Conservation (phyloP, 2,888 invertebrate genomes). For the Suillia variegata region DNA sequence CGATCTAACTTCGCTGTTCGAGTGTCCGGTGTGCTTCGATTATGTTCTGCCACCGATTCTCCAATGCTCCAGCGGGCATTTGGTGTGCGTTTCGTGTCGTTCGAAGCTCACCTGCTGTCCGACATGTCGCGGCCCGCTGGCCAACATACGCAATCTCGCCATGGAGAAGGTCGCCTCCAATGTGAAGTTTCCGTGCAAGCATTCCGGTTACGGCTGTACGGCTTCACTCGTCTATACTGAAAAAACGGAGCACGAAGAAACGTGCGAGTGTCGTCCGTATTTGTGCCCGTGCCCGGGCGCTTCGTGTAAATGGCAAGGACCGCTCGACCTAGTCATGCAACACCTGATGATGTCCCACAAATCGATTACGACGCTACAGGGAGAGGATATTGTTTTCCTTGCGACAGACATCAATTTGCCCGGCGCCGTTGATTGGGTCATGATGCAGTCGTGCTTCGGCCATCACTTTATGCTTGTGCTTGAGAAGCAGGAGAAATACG, state of each 20-base stretch:
- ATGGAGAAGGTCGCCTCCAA: slow-evolving; percentile 99
- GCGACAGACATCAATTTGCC: slow-evolving; percentile 99
- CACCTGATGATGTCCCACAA: slow-evolving; percentile 97
- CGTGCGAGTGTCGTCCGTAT: slow-evolving; percentile 97
- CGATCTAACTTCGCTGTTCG: slow-evolving; percentile 89
- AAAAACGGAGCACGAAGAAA: slow-evolving; percentile 98
- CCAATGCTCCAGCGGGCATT: slow-evolving; percentile 98
- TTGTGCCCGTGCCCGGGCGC: slow-evolving; percentile 99
- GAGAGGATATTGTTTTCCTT: slow-evolving; percentile 98
- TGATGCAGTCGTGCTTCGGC: slow-evolving; percentile 99
- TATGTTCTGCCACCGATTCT: slow-evolving; percentile 98
- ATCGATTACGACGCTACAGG: slow-evolving; percentile 97
- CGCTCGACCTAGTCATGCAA: slow-evolving; percentile 97
- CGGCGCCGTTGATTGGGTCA: slow-evolving; percentile 99
- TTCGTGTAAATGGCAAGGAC: slow-evolving; percentile 99
- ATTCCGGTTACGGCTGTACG: slow-evolving; percentile 92
- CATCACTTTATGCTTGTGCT: slow-evolving; percentile 99
- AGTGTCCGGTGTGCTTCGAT: slow-evolving; percentile 98
- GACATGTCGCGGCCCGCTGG: slow-evolving; percentile 94
- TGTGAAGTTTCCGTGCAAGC: slow-evolving; percentile 99
- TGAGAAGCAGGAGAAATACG: slow-evolving; percentile 97
- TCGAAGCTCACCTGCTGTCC: slow-evolving; percentile 98
- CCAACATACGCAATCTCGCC: slow-evolving; percentile 96
- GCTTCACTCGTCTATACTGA: slow-evolving; percentile 94
- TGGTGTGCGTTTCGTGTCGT: slow-evolving; percentile 96